These are phyloP conservation scores for Electrona antarctica DNA, from an alignment of 2,113 vertebrate genomes.

Conservation along the genomic window DNA sequence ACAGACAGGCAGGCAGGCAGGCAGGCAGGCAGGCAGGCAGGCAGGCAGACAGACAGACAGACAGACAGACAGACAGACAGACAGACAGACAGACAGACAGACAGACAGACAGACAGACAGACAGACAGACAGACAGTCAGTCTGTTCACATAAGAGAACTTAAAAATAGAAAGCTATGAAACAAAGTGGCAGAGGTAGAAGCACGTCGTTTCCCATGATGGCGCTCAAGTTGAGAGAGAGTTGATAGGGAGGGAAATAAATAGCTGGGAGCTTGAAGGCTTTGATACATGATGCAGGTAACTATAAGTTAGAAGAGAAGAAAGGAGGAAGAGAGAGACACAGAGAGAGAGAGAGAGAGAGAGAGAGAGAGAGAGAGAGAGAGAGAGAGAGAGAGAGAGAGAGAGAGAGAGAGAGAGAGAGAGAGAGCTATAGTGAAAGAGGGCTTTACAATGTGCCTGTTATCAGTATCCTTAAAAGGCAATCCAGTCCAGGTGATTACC, in stretches of 20 bases:
- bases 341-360: not conserved
- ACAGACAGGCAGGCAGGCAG: slow-evolving; percentile 6
- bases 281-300: no score
- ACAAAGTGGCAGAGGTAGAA: not conserved
- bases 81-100: not conserved
- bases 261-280: no score
- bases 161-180: not conserved
- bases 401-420: slow-evolving; percentile 16
- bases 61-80: not conserved
- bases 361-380: slow-evolving; percentile 3
- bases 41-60: slow-evolving; percentile 5
- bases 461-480: slow-evolving; percentile 55
- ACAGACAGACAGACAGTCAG: not conserved
- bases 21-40: slow-evolving; percentile 14
- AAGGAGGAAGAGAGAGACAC: not conserved
- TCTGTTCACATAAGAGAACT: no score
- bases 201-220: not conserved
- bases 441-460: not conserved
- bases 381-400: not conserved
- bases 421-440: slow-evolving; percentile 16
- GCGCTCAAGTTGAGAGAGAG: not conserved
- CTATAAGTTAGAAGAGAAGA: no score
- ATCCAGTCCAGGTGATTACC: slow-evolving; percentile 48
- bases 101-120: not conserved
- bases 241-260: slow-evolving; percentile 1